Evolutionary conservation across 2,113 vertebrate genomes (phyloP).

Genomic region (Gila orcuttii): DNA sequence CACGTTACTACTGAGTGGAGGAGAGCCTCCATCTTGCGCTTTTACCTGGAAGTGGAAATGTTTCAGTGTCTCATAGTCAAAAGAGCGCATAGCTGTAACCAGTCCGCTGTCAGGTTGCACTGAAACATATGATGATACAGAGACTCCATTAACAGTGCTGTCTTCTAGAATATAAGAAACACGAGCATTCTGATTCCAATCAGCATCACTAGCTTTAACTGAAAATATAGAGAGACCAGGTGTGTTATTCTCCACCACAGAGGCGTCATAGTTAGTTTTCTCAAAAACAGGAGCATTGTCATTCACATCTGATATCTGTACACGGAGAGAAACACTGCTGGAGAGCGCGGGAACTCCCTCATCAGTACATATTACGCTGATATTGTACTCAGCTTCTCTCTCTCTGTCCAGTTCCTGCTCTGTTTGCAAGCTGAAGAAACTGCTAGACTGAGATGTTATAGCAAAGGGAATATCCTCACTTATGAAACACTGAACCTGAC

Average conservation of each 20-base stretch:
- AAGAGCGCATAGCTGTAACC: constrained; percentile 49
- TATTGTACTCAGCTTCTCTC: constrained; percentile 46
- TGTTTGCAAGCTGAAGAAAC: constrained; percentile 67
- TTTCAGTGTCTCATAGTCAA: constrained; percentile 65
- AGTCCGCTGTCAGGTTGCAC: constrained; percentile 68
- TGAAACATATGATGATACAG: constrained; percentile 61
- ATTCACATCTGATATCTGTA: constrained; percentile 54
- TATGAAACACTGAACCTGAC: constrained; percentile 65
- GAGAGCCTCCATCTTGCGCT: constrained; percentile 58
- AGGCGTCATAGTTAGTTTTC: constrained; percentile 43
- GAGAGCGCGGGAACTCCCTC: constrained; percentile 55
- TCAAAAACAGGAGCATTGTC: constrained; percentile 56
- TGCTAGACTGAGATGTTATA: constrained; percentile 62
- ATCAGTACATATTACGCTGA: constrained; percentile 53
- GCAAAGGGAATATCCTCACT: constrained; percentile 63
- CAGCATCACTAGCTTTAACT: constrained; percentile 20
- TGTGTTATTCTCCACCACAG: constrained; percentile 51
- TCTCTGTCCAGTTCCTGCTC: constrained; percentile 54
- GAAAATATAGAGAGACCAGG: not conserved
- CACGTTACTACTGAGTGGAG: constrained; percentile 64
- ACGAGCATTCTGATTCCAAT: constrained; percentile 65
- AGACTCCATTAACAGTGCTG: constrained; percentile 15
- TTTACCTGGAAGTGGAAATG: constrained; percentile 14
- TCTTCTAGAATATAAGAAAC: constrained; percentile 62
- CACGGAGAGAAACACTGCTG: constrained; percentile 39